Base-by-base conservation (phyloP, 2,113 vertebrate genomes). In the Actenoides hombroni region DNA sequence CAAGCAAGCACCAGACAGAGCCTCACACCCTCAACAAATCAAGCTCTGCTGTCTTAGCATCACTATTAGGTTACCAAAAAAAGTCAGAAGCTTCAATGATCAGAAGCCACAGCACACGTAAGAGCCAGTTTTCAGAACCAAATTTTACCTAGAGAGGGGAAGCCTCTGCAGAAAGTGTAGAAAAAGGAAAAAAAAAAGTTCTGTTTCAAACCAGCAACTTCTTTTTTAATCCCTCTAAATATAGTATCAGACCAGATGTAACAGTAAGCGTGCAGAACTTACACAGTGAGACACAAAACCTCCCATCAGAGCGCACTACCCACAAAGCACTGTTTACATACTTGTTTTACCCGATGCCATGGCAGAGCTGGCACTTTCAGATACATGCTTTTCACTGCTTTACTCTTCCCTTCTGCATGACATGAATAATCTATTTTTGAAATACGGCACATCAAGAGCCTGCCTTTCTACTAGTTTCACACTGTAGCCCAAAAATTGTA, bases 401-500 rank as follows among this genome's bases (percentile, higher is more conserved):
- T 8, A 25, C 15, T 83, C 29, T 53, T 46, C 28, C 35, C 19
- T 39, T 79, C 33, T 17, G 39, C 7, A 2, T 11, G 5, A 19
- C 20, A 44, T 35, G 49, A 69, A 46, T 48, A 2, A 67, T 9
- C 16, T 59, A 0, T 24, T 80, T 86, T 24, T 63, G 5, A 81
- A 88, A 75, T 20, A 33, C 21, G 20, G n/a, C 83, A 65, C 24
- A 48, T 26, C 18, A 82, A 25, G 57, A 79, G 15, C 48, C 67
- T 65, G 35, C 37, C 26, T 25, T 87, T 46, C 56, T 35, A n/a
- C 29, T 40, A 53, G 17, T 44, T 69, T 11, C 26, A 10, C 29
- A 68, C 0, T 0, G 28, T 44, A 86, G 25, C 29, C 69, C 23
- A 31, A 63, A 73, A 69, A 17, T 25, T 16, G 19, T 6, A 86